phyloP scores from a whole-genome alignment of 2,797 vertebrate species.

The Pachyuromys duprasi region DNA sequence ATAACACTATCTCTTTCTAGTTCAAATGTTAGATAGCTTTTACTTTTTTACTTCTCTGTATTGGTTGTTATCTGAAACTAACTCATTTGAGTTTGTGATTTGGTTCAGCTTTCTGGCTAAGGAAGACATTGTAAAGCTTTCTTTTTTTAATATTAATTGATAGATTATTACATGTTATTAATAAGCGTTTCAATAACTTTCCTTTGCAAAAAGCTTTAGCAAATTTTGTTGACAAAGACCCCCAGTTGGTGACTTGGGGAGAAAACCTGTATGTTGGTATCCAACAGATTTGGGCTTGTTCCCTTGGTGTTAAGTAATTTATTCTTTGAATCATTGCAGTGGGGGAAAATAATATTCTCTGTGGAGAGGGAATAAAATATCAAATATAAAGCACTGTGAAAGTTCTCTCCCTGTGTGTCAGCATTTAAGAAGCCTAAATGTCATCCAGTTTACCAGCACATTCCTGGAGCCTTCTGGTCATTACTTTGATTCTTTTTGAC shows the following conservation, averaged over 20 bases:
- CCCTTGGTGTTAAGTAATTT: neutral
- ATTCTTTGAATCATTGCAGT: neutral
- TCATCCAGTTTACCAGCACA: neutral
- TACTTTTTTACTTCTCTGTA: neutral
- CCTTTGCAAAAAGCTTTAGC: neutral
- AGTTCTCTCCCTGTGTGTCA: neutral
- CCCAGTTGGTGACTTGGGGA: neutral
- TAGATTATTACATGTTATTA: neutral
- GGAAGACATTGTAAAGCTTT: neutral
- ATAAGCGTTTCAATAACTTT: neutral
- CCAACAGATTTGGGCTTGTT: neutral
- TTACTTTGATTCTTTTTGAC: conserved; percentile 55
- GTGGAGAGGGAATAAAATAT: neutral
- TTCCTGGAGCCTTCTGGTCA: neutral
- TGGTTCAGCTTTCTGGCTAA: neutral
- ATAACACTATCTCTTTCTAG: neutral
- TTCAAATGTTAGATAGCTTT: neutral
- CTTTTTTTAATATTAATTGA: neutral
- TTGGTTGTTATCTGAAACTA: neutral
- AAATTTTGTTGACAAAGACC: neutral
- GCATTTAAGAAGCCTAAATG: neutral
- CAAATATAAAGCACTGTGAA: neutral
- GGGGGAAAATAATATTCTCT: neutral
- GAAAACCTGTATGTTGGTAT: neutral
- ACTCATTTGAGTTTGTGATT: neutral